Conservation (phyloP, 1,140 invertebrate species). For the Drosophila mayri region DNA sequence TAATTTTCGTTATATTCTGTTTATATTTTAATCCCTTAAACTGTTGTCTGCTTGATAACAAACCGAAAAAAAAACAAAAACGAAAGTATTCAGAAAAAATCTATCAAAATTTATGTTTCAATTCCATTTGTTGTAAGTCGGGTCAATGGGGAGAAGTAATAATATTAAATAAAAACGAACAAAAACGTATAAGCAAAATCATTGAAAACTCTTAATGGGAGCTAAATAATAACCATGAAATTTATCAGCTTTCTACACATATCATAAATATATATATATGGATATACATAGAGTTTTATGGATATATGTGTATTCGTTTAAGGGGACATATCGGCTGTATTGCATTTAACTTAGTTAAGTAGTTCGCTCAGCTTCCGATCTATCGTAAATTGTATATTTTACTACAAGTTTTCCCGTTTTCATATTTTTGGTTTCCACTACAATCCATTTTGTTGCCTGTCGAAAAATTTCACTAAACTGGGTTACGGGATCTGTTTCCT, state of each 20-base stretch:
- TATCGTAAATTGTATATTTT: constrained; percentile 77
- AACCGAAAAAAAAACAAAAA: constrained; percentile 2
- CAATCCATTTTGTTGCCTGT: constrained; percentile 59
- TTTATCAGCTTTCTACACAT: constrained; percentile 44
- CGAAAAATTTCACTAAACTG: constrained; percentile 83
- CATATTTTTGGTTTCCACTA: constrained; percentile 52
- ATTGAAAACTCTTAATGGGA: constrained; percentile 23
- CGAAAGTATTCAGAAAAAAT: constrained; percentile 12
- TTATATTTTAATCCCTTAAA: constrained; percentile 61
- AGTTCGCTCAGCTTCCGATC: constrained; percentile 69
- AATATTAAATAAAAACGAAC: constrained; percentile 4
- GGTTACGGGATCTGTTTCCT: constrained; percentile 62
- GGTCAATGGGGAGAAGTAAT: constrained; percentile 1
- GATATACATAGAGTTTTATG: constrained; percentile 31
- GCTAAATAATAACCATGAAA: constrained; percentile 46
- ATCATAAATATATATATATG: constrained; percentile 35
- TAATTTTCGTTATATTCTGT: constrained; percentile 47
- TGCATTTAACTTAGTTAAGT: constrained; percentile 52
- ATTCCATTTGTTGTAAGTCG: constrained; percentile 69
- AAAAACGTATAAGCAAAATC: constrained; percentile 45
- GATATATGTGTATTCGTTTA: constrained; percentile 52
- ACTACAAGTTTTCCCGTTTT: constrained; percentile 72
- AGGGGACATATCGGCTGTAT: constrained; percentile 56
- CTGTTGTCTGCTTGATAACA: constrained; percentile 41
- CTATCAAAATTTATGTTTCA: constrained; percentile 57